Conservation (phyloP, 1,140 invertebrate species). For the Meloidogyne hapla region DNA sequence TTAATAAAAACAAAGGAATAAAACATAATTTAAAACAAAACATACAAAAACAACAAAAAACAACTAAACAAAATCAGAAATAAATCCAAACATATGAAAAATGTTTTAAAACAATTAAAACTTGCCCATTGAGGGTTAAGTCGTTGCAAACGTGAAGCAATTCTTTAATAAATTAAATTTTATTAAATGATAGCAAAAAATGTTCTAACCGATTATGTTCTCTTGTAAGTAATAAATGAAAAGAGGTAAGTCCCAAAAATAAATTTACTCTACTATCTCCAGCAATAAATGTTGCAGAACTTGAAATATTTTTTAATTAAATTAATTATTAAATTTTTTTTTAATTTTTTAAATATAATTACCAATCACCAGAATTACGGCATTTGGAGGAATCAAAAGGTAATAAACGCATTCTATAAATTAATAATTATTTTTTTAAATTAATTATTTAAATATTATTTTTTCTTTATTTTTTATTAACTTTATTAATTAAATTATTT, state of each 20-base stretch:
- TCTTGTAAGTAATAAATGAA: conserved; percentile 59
- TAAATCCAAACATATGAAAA: too few relatives aligned
- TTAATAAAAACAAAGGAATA: too few relatives aligned
- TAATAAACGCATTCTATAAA: conserved; percentile 44
- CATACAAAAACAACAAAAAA: too few relatives aligned
- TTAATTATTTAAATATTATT: neutral
- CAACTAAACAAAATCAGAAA: too few relatives aligned
- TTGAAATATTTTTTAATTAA: conserved; percentile 14
- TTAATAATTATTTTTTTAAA: neutral
- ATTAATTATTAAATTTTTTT: neutral
- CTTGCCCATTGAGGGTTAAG: conserved; percentile 60
- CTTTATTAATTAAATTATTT: too few relatives aligned
- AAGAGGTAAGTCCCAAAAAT: conserved; percentile 60
- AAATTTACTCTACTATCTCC: conserved; percentile 62
- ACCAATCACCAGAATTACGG: conserved; percentile 30
- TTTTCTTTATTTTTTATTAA: too few relatives aligned
- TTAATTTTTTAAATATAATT: neutral
- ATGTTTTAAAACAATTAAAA: too few relatives aligned
- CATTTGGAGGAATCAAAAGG: conserved; percentile 61
- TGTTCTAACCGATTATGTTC: conserved; percentile 57
- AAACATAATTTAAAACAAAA: too few relatives aligned
- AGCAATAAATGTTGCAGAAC: conserved; percentile 60
- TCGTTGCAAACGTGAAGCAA: conserved; percentile 51
- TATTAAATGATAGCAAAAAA: too few relatives aligned
- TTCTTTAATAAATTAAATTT: conserved; percentile 40